Percentiles rank a stretch among this genome's conserved stretches.
Evolutionary conservation across 1,140 invertebrate species (phyloP).

Genomic region (Drosophila navojoa): DNA sequence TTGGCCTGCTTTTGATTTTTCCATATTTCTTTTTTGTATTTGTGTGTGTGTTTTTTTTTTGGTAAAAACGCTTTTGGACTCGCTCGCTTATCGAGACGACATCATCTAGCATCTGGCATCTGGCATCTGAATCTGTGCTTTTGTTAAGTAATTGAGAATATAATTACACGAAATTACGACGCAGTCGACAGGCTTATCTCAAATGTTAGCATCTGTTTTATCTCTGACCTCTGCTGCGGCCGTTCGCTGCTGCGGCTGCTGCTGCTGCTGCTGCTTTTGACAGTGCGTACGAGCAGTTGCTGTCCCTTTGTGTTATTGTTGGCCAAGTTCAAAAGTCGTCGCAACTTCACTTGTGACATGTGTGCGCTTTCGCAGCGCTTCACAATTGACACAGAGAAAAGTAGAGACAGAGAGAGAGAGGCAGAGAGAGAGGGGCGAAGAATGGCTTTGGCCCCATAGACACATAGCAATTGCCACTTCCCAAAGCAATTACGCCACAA

Average conservation of each 20-base stretch:
- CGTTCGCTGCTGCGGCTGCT: conserved; percentile 23
- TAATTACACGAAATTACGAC: conserved; percentile 78
- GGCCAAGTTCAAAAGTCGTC: conserved; percentile 51
- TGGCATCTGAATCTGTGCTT: conserved; percentile 25
- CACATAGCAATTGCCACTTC: conserved; percentile 72
- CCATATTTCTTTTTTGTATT: conserved; percentile 24
- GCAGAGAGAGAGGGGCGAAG: no score
- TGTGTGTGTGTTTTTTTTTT: not conserved
- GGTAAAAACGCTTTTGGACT: conserved; percentile 56
- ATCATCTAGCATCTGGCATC: conserved; percentile 46
- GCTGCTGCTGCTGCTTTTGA: conserved; percentile 52
- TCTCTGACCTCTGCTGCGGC: conserved; percentile 38
- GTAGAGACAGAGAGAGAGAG: conserved; percentile 2
- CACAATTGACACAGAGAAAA: conserved; percentile 58
- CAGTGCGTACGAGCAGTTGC: conserved; percentile 52
- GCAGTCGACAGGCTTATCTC: conserved; percentile 62
- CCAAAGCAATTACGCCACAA: conserved; percentile 80
- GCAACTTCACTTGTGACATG: conserved; percentile 49
- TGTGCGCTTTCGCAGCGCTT: conserved; percentile 70
- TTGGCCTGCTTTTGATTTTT: conserved; percentile 66
- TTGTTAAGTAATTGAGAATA: conserved; percentile 77
- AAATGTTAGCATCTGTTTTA: conserved; percentile 70
- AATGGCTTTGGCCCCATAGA: conserved; percentile 3
- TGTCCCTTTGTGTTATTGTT: conserved; percentile 43
- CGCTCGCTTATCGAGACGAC: conserved; percentile 52